Conservation (phyloP, 1,140 invertebrate species). For the Drosophila micromelanica region DNA sequence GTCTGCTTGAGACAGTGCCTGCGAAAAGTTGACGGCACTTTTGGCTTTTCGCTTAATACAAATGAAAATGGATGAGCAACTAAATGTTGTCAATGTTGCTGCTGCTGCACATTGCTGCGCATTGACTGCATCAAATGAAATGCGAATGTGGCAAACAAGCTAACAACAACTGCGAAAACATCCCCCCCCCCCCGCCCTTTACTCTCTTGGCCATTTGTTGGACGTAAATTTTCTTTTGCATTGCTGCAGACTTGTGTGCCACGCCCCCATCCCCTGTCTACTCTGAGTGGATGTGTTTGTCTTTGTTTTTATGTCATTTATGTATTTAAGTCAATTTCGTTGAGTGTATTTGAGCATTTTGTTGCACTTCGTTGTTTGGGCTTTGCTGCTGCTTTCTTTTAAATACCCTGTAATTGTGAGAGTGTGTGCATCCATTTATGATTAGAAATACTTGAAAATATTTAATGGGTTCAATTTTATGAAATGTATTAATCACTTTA, state of each 20-base stretch:
- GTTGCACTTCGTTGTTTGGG: constrained; percentile 73
- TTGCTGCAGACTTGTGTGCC: constrained; percentile 41
- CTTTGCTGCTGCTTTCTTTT: constrained; percentile 23
- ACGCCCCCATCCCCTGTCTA: constrained; percentile 3
- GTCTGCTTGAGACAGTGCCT: constrained; percentile 8
- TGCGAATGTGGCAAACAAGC: constrained; percentile 76
- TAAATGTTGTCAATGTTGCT: constrained; percentile 70
- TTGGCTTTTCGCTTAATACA: constrained; percentile 76
- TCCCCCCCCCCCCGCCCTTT: no score
- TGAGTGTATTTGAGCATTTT: constrained; percentile 82
- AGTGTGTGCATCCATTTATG: no score
- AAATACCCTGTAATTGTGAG: background rate
- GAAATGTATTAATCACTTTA: no score
- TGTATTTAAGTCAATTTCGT: constrained; percentile 82
- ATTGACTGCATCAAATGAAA: constrained; percentile 67
- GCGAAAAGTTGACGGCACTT: constrained; percentile 35
- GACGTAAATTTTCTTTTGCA: constrained; percentile 51
- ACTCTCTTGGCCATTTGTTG: constrained; percentile 24
- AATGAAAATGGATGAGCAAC: constrained; percentile 82
- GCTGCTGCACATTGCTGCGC: constrained; percentile 28
- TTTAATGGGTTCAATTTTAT: no score
- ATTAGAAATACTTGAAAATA: no score
- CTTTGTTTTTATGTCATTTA: constrained; percentile 80
- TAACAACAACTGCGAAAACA: constrained; percentile 40
- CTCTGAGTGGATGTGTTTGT: constrained; percentile 64